phyloP scores from a whole-genome alignment of 2,888 invertebrate genomes.

The Tiliacea aurago region DNA sequence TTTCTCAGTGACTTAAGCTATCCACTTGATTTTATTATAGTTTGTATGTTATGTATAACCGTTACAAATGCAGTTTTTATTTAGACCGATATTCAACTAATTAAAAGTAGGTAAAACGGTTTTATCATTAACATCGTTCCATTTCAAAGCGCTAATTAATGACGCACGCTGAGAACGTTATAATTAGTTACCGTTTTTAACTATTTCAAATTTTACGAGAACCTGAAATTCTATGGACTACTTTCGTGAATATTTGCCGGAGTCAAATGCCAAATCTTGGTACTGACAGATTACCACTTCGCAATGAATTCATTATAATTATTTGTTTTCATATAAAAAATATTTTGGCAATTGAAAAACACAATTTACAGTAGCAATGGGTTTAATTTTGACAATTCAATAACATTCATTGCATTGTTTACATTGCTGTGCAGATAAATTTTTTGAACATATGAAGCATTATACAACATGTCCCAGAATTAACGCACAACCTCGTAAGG shows the following conservation, averaged over 20 bases:
- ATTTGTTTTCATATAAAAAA: too few species aligned
- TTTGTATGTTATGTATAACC: neutral
- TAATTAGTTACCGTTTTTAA: slow-evolving; percentile 37
- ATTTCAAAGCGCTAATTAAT: slow-evolving; percentile 49
- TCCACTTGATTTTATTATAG: neutral
- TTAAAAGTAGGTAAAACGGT: slow-evolving; percentile 36
- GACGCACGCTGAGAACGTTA: slow-evolving; percentile 39
- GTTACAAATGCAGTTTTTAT: slow-evolving; percentile 31
- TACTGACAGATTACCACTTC: neutral
- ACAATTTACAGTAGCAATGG: too few species aligned
- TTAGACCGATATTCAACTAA: slow-evolving; percentile 27
- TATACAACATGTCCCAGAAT: too few species aligned
- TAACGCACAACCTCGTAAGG: too few species aligned
- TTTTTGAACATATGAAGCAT: too few species aligned
- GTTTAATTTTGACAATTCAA: too few species aligned
- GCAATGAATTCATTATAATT: neutral
- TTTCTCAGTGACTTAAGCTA: neutral
- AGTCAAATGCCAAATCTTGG: neutral
- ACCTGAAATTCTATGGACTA: slow-evolving; percentile 5
- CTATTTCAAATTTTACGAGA: slow-evolving; percentile 22
- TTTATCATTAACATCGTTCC: slow-evolving; percentile 40
- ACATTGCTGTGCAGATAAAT: too few species aligned
- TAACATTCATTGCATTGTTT: too few species aligned
- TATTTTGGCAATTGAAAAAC: too few species aligned
- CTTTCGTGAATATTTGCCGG: slow-evolving; percentile 4